Conservation (phyloP, 2,797 vertebrate genomes). For the Neosilurus mollespiculum region DNA sequence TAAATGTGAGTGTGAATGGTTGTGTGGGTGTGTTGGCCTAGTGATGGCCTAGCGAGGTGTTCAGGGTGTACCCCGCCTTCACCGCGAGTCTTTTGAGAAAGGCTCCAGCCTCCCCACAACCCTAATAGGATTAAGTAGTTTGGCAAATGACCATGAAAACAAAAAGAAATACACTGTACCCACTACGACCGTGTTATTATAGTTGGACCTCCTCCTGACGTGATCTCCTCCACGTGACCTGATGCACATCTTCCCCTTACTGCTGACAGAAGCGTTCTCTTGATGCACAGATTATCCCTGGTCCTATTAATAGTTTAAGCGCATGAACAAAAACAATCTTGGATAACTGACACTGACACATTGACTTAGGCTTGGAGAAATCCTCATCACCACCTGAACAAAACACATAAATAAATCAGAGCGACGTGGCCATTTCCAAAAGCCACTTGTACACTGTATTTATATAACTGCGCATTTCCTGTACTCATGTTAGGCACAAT, state of each 20-base stretch:
- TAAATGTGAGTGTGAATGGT: too few species aligned
- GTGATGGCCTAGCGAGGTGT: too few species aligned
- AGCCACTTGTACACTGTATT: not conserved
- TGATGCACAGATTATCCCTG: constrained; percentile 51
- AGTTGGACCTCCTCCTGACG: not conserved
- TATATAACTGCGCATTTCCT: not conserved
- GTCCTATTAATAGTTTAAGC: constrained; percentile 42
- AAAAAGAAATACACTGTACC: not conserved
- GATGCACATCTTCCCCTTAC: not conserved
- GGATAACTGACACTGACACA: not conserved
- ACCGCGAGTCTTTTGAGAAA: too few species aligned
- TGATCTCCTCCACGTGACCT: constrained; percentile 3
- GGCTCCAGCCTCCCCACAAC: too few species aligned
- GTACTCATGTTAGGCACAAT: not conserved
- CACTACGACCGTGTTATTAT: not conserved
- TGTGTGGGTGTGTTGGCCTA: too few species aligned
- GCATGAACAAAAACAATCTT: constrained; percentile 23
- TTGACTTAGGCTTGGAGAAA: not conserved
- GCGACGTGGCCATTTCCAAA: not conserved
- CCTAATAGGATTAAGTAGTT: too few species aligned
- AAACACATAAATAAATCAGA: not conserved
- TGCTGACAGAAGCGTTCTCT: constrained; percentile 49
- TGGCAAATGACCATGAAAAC: too few species aligned
- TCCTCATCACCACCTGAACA: not conserved
- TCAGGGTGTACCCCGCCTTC: too few species aligned